These are phyloP conservation scores for Ornithoptera priamus DNA, from an alignment of 2,888 invertebrate genomes.

Conservation along the genomic window DNA sequence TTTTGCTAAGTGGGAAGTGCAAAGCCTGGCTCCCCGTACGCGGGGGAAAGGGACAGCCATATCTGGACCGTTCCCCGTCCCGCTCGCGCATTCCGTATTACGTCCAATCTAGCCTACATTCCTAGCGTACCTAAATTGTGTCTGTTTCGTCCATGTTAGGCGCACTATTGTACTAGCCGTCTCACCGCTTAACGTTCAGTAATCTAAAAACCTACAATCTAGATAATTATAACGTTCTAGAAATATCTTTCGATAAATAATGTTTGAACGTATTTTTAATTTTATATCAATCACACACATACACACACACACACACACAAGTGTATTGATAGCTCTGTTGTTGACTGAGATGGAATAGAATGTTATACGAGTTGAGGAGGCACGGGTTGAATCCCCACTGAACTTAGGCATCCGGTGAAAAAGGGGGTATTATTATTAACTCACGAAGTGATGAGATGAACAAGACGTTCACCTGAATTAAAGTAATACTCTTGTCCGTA, in stretches of 20 bases:
- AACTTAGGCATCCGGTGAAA: too few species aligned
- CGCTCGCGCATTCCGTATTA: slow-evolving; percentile 36
- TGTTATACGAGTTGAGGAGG: neutral
- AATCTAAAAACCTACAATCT: neutral
- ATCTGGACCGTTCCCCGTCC: slow-evolving; percentile 49
- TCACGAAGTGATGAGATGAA: too few species aligned
- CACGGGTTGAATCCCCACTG: neutral
- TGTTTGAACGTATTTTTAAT: too few species aligned
- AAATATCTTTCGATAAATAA: neutral
- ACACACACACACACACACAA: too few species aligned
- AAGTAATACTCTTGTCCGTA: too few species aligned
- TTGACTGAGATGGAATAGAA: too few species aligned
- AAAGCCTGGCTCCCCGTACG: slow-evolving; percentile 47
- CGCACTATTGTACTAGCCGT: slow-evolving; percentile 33
- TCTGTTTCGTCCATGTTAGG: slow-evolving; percentile 32
- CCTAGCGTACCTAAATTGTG: slow-evolving; percentile 33
- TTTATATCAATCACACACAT: too few species aligned
- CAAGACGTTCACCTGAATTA: too few species aligned
- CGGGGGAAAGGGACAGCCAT: slow-evolving; percentile 49
- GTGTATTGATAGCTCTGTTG: too few species aligned
- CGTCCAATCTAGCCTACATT: slow-evolving; percentile 38
- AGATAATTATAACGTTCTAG: neutral
- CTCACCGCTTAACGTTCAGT: neutral
- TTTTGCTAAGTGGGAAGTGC: slow-evolving; percentile 46
- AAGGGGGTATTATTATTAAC: too few species aligned